Conservation (phyloP, 2,797 vertebrate species). For the Coregonus ussuriensis region DNA sequence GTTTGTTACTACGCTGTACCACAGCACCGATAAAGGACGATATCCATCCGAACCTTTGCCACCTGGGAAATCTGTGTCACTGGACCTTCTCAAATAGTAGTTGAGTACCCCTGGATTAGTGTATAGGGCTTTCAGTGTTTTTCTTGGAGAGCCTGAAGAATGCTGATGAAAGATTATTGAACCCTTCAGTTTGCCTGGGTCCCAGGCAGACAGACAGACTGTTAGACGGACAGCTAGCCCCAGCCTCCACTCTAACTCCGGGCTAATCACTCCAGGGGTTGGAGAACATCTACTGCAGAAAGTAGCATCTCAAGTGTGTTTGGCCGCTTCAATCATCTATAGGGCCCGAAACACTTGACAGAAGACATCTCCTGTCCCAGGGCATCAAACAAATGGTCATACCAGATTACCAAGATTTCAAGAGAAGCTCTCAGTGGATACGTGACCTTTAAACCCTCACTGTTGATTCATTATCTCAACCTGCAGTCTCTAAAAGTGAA, state of each 20-base stretch:
- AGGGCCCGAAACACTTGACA: conserved; percentile 1
- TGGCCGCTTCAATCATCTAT: conserved; percentile 20
- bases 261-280: conserved; percentile 10
- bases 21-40: no score
- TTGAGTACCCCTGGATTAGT: not conserved
- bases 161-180: conserved; percentile 45
- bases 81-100: conserved; percentile 3
- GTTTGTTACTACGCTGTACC: no score
- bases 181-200: conserved; percentile 12
- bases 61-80: no score
- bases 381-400: conserved; percentile 51
- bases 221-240: conserved; percentile 11
- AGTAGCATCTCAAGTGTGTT: conserved; percentile 13
- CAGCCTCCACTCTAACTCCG: not conserved
- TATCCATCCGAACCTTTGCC: no score
- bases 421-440: conserved; percentile 45
- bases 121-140: conserved; percentile 14
- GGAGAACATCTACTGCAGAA: conserved; percentile 21
- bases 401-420: conserved; percentile 54
- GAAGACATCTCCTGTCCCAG: conserved; percentile 18
- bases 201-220: not conserved
- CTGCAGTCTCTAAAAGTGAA: conserved; percentile 59
- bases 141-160: conserved; percentile 21
- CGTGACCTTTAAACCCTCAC: conserved; percentile 40
- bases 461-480: conserved; percentile 71